These are phyloP conservation scores for Luperina testacea DNA, from an alignment of 2,888 invertebrate genomes.

Conservation along the genomic window DNA sequence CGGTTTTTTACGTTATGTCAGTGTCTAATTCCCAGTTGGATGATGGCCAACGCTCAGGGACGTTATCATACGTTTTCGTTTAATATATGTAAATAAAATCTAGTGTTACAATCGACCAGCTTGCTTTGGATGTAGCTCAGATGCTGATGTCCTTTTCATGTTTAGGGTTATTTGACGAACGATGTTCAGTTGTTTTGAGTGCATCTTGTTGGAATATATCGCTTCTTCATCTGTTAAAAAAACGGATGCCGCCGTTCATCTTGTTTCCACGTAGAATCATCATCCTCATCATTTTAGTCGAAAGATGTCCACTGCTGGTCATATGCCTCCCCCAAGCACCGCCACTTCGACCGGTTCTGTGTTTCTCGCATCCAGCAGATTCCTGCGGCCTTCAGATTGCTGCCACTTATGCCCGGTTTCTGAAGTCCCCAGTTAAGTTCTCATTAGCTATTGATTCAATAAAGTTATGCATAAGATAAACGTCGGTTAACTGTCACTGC, in stretches of 20 bases:
- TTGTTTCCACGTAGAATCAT: neutral
- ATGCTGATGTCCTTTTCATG: slow-evolving; percentile 50
- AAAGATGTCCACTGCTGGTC: too few relatives aligned
- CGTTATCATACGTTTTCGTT: slow-evolving; percentile 57
- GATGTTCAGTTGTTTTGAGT: slow-evolving; percentile 13
- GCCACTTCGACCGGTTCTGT: too few relatives aligned
- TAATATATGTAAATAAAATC: slow-evolving; percentile 66
- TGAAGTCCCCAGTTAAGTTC: too few relatives aligned
- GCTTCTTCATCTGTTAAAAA: neutral
- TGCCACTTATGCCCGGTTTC: too few relatives aligned
- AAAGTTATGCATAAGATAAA: too few relatives aligned
- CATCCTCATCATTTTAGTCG: too few relatives aligned
- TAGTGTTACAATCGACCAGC: slow-evolving; percentile 46
- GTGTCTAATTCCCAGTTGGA: slow-evolving; percentile 60
- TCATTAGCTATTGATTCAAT: too few relatives aligned
- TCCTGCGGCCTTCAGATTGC: too few relatives aligned
- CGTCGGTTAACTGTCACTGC: too few relatives aligned
- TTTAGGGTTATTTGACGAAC: slow-evolving; percentile 21
- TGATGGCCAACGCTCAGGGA: slow-evolving; percentile 48
- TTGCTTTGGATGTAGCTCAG: slow-evolving; percentile 49
- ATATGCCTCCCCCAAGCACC: too few relatives aligned
- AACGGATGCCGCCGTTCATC: neutral
- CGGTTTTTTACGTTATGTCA: slow-evolving; percentile 45
- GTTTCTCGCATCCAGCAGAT: too few relatives aligned
- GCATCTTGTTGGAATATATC: neutral